Conservation (phyloP, 1,140 invertebrate genomes). For the Calosoma granatense region DNA sequence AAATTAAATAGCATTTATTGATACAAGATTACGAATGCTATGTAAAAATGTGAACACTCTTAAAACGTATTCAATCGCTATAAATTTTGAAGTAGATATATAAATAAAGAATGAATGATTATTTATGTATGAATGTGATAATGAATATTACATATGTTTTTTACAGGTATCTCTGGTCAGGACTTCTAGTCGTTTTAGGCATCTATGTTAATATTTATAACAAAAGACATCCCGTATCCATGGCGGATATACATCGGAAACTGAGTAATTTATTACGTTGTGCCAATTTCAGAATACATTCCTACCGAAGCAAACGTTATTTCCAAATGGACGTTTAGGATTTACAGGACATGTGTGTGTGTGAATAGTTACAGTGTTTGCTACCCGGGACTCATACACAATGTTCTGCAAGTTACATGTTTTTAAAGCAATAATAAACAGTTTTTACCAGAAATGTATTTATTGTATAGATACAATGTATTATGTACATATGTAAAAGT, state of each 20-base stretch:
- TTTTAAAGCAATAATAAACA: not conserved
- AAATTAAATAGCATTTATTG: too few species aligned
- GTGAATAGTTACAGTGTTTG: not conserved
- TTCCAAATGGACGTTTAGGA: slow-evolving; percentile 1
- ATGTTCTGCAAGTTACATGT: too few species aligned
- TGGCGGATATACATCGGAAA: slow-evolving; percentile 24
- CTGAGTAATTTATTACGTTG: not conserved
- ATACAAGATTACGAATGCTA: too few species aligned
- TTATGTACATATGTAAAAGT: slow-evolving; percentile 8
- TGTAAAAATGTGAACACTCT: slow-evolving; percentile 10
- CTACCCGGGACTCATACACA: too few species aligned
- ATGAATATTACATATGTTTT: too few species aligned
- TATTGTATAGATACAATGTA: slow-evolving; percentile 6
- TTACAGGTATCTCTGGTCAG: slow-evolving; percentile 83
- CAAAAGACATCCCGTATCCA: slow-evolving; percentile 47
- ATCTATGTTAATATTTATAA: slow-evolving; percentile 87
- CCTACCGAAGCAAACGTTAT: not conserved
- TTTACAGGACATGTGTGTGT: not conserved
- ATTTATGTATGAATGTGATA: too few species aligned
- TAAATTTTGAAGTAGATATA: not conserved
- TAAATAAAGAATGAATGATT: not conserved
- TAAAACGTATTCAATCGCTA: not conserved
- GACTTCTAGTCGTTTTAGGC: slow-evolving; percentile 71
- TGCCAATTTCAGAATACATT: not conserved
- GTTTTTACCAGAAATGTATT: slow-evolving; percentile 4